Evolutionary conservation across 2,888 invertebrate genomes (phyloP).

Genomic region (Megastigmus dorsalis): DNA sequence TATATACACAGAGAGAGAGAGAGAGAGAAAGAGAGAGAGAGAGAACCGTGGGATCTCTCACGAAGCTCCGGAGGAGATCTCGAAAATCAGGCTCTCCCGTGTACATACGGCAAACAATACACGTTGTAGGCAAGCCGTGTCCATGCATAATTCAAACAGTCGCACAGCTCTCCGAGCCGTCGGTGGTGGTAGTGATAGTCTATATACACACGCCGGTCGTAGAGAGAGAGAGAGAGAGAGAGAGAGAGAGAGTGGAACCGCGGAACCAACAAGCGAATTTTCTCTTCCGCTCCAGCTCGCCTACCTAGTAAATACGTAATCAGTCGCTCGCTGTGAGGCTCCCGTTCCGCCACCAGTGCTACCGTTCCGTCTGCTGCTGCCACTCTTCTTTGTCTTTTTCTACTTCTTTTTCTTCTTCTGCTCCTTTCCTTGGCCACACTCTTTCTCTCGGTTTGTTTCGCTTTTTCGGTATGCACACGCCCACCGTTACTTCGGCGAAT

Average conservation of each 20-base stretch:
- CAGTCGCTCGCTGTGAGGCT: constrained; percentile 67
- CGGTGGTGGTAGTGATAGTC: constrained; percentile 64
- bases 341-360: not conserved
- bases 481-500: not conserved
- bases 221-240: constrained; percentile 13
- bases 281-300: constrained; percentile 69
- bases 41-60: constrained; percentile 50
- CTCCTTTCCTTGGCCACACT: not conserved
- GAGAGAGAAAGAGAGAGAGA: too few relatives aligned
- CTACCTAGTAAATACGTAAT: constrained; percentile 74
- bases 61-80: constrained; percentile 36
- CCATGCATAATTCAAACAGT: constrained; percentile 74
- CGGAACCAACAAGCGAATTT: constrained; percentile 70
- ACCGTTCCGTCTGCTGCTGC: not conserved
- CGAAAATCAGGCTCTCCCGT: constrained; percentile 55
- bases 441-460: not conserved
- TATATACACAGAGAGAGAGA: too few relatives aligned
- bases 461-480: not conserved
- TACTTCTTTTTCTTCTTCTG: not conserved
- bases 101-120: constrained; percentile 71
- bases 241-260: constrained; percentile 54
- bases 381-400: constrained; percentile 1
- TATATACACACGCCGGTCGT: too few relatives aligned
- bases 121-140: constrained; percentile 73
- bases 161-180: constrained; percentile 69